Evolutionary conservation across 23 tunicate species (phyloP).

Genomic region (Styela plicata): DNA sequence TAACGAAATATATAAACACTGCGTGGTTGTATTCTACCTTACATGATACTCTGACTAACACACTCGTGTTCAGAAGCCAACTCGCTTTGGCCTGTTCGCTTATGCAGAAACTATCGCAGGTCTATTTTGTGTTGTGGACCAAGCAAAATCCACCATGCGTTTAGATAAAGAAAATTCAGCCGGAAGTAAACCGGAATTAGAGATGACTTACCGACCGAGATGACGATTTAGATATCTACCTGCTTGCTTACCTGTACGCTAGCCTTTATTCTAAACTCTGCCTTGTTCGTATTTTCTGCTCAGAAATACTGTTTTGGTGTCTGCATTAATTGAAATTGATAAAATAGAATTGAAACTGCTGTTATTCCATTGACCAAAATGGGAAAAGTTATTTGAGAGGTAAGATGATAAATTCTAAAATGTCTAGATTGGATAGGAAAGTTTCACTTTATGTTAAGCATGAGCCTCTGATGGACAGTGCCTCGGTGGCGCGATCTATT

Average conservation of each 20-base stretch:
- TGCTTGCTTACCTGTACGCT: not conserved
- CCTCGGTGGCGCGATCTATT: too few relatives aligned
- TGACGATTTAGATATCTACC: constrained; percentile 1
- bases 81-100: not conserved
- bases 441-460: too few relatives aligned
- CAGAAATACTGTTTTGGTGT: too few relatives aligned
- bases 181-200: constrained; percentile 15
- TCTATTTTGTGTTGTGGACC: not conserved
- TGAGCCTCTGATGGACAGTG: too few relatives aligned
- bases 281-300: too few relatives aligned
- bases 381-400: too few relatives aligned
- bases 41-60: constrained; percentile 3
- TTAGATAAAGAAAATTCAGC: not conserved
- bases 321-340: too few relatives aligned
- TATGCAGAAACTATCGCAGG: not conserved
- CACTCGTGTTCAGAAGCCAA: not conserved
- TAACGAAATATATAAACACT: constrained; percentile 10
- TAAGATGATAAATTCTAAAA: too few relatives aligned
- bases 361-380: too few relatives aligned
- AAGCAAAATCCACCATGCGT: not conserved
- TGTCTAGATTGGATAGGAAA: too few relatives aligned
- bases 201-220: constrained; percentile 24
- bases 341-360: too few relatives aligned
- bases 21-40: constrained; percentile 10
- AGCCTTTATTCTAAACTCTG: too few relatives aligned